phyloP scores from a whole-genome alignment of 2,797 vertebrate genomes.

The Gambelia wislizenii region DNA sequence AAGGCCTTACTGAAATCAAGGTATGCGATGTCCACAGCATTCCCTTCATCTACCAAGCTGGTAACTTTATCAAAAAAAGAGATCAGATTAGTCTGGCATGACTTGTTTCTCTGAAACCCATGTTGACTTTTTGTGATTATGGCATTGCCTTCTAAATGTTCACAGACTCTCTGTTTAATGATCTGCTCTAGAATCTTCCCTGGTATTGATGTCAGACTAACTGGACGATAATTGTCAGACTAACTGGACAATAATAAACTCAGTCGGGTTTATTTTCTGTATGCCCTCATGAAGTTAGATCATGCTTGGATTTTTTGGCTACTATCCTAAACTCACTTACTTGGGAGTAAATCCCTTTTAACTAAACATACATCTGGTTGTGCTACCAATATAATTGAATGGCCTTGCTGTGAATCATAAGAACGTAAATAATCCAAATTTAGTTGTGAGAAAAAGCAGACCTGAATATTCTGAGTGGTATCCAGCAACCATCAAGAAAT shows the following conservation, averaged over 20 bases:
- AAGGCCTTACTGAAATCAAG: no score
- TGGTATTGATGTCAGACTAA: no score
- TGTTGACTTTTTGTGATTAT: no score
- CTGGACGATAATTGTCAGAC: no score
- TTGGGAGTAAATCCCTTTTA: not conserved
- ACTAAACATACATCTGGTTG: not conserved
- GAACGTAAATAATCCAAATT: constrained; percentile 50
- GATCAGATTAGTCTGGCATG: no score
- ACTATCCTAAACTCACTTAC: not conserved
- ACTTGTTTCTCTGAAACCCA: no score
- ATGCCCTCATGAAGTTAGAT: constrained; percentile 21
- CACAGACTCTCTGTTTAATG: no score
- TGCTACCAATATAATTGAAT: not conserved
- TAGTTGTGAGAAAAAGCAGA: constrained; percentile 27
- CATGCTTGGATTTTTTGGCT: not conserved
- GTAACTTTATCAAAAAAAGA: no score
- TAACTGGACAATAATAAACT: not conserved
- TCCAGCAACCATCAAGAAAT: constrained; percentile 36
- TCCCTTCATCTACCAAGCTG: no score
- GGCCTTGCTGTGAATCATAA: constrained; percentile 42
- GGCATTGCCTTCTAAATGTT: no score
- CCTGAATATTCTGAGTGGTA: constrained; percentile 31
- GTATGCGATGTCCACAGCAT: no score
- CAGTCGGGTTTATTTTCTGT: not conserved
- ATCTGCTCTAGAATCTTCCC: no score